A percentile compares a stretch with the other conserved stretches of the same genome.
Conservation (phyloP, 37 sponge, comb jelly and placozoan genomes). For the Hexactinellida sp. region DNA sequence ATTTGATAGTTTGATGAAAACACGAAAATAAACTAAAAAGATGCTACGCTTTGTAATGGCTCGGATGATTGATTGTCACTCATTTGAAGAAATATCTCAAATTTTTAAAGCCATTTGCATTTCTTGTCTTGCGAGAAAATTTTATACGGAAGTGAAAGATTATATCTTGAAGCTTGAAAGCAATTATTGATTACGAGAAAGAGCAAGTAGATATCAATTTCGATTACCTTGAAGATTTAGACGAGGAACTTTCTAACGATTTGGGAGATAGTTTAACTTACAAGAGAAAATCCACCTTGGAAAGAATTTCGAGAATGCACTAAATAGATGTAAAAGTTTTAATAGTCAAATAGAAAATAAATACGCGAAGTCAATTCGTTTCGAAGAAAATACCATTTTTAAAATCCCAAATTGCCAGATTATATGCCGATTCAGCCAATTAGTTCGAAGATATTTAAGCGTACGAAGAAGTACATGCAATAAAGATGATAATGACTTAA, state of each 20-base stretch:
- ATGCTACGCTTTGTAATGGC: neutral
- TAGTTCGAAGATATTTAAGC: no score
- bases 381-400: neutral
- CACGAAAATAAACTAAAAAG: neutral
- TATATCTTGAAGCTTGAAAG: neutral
- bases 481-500: no score
- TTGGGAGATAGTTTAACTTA: neutral
- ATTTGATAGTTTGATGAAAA: neutral
- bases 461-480: no score
- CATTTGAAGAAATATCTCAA: neutral
- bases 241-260: neutral
- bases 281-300: neutral
- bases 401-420: neutral
- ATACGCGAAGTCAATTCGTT: neutral
- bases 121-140: neutral
- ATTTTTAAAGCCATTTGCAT: neutral
- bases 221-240: neutral
- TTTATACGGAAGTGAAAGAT: neutral
- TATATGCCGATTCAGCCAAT: neutral
- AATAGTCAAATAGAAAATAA: neutral
- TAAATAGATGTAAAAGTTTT: neutral
- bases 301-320: neutral
- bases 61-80: neutral
- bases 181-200: neutral
- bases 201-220: neutral